Percentiles rank a stretch among this genome's conserved stretches.
These are phyloP conservation scores for Ichneumon xanthorius DNA, from an alignment of 2,888 invertebrate species.

Conservation along the genomic window DNA sequence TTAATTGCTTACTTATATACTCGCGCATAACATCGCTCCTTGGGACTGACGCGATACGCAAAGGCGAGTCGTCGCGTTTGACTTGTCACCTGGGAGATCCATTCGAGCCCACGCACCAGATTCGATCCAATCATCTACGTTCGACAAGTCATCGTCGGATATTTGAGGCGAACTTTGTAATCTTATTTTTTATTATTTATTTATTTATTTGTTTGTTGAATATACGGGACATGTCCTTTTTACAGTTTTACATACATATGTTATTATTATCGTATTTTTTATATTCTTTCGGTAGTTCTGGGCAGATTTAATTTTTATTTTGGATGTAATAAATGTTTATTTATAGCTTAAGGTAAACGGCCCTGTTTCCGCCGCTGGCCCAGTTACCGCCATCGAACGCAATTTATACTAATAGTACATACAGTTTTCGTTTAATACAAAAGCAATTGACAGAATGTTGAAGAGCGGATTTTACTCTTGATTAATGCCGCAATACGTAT, in stretches of 20 bases:
- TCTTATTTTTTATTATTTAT: background rate
- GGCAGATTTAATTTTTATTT: background rate
- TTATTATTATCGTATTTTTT: background rate
- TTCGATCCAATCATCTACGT: background rate
- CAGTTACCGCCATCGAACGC: too few relatives aligned
- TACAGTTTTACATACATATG: background rate
- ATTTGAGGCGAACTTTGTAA: background rate
- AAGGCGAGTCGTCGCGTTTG: conserved; percentile 24
- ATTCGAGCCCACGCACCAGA: background rate
- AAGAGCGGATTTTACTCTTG: too few relatives aligned
- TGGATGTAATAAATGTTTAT: too few relatives aligned
- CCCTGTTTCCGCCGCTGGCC: too few relatives aligned
- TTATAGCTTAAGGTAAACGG: too few relatives aligned
- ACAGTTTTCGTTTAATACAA: too few relatives aligned
- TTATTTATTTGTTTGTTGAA: too few relatives aligned
- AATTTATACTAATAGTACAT: too few relatives aligned
- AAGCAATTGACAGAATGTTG: too few relatives aligned
- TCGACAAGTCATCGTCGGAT: background rate
- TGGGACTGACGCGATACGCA: conserved; percentile 70
- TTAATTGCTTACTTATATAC: conserved; percentile 75
- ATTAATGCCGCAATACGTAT: too few relatives aligned
- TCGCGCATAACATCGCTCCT: conserved; percentile 68
- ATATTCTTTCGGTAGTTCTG: background rate
- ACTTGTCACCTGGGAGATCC: conserved; percentile 11
- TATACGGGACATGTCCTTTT: too few relatives aligned